Conservation (phyloP, 2,113 vertebrate genomes). For the Balaeniceps rex region DNA sequence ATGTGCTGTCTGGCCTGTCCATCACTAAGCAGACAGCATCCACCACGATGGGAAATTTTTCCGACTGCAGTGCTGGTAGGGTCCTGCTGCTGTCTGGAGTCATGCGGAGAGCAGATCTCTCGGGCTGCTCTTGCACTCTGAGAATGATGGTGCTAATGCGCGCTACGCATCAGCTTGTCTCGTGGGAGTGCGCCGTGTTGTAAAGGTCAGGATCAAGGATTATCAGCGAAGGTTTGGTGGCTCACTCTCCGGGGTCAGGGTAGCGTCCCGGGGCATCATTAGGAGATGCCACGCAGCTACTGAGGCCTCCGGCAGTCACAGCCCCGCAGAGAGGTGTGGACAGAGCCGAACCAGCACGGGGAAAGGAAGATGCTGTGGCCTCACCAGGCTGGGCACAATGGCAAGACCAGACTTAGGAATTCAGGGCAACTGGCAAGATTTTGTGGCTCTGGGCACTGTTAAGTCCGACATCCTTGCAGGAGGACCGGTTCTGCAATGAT, state of each 20-base stretch:
- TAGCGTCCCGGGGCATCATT: no score
- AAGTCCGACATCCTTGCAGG: neutral
- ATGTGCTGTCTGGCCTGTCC: neutral
- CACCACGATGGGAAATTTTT: neutral
- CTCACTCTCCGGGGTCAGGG: neutral
- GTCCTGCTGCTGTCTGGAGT: neutral
- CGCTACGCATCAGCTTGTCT: fast-evolving
- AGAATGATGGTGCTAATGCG: neutral
- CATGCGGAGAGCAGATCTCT: neutral
- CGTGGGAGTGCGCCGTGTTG: fast-evolving
- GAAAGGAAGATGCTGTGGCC: neutral
- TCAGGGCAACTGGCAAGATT: neutral
- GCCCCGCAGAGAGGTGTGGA: neutral
- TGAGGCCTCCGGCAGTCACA: neutral
- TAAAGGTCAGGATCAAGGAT: neutral
- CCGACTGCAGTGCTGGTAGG: neutral
- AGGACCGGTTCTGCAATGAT: neutral
- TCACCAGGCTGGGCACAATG: neutral
- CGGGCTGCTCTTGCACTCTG: fast-evolving
- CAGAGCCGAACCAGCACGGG: neutral
- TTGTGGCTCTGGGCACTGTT: fast-evolving
- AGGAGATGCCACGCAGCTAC: neutral
- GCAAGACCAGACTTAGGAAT: neutral
- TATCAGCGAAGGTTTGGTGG: neutral
- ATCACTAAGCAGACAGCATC: neutral